Percentiles rank a stretch among this genome's conserved stretches.
Conservation (phyloP, 2,888 invertebrate species). For the Hydrotaea cyrtoneurina region DNA sequence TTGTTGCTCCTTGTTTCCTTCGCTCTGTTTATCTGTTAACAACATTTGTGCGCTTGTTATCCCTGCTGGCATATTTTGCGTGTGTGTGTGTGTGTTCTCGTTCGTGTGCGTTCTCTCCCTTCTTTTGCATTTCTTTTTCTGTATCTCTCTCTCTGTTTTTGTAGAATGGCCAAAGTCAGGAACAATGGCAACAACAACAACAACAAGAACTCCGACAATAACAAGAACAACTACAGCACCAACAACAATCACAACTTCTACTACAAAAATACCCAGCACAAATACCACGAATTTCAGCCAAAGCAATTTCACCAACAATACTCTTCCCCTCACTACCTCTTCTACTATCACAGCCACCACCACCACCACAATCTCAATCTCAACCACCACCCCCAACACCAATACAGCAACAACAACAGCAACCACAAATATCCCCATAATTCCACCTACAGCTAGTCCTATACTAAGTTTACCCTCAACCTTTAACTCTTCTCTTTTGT, state of each 20-base stretch:
- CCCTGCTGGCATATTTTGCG: conserved; percentile 5
- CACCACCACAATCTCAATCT: neutral
- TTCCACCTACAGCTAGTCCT: conserved; percentile 60
- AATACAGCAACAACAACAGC: conserved; percentile 10
- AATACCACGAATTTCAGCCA: conserved; percentile 27
- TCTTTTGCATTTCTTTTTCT: conserved; percentile 47
- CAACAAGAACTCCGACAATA: conserved; percentile 52
- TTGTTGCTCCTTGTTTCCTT: conserved; percentile 43
- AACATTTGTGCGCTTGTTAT: conserved; percentile 31
- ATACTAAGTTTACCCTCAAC: conserved; percentile 66
- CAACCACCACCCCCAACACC: conserved; percentile 27
- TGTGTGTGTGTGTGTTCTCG: conserved; percentile 22
- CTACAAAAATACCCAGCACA: conserved; percentile 23
- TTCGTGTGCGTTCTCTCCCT: conserved; percentile 12
- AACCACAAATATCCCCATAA: conserved; percentile 11
- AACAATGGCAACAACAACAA: conserved; percentile 68
- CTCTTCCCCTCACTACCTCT: conserved; percentile 41
- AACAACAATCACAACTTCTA: conserved; percentile 60
- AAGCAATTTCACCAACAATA: conserved; percentile 36
- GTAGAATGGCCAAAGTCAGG: conserved; percentile 77
- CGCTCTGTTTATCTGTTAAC: conserved; percentile 15
- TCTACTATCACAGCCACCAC: conserved; percentile 37
- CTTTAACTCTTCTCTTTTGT: conserved; percentile 76
- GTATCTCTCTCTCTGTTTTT: conserved; percentile 47
- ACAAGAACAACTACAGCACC: conserved; percentile 63